Conservation (phyloP, 2,797 vertebrate genomes). For the Hippocampus kuda region DNA sequence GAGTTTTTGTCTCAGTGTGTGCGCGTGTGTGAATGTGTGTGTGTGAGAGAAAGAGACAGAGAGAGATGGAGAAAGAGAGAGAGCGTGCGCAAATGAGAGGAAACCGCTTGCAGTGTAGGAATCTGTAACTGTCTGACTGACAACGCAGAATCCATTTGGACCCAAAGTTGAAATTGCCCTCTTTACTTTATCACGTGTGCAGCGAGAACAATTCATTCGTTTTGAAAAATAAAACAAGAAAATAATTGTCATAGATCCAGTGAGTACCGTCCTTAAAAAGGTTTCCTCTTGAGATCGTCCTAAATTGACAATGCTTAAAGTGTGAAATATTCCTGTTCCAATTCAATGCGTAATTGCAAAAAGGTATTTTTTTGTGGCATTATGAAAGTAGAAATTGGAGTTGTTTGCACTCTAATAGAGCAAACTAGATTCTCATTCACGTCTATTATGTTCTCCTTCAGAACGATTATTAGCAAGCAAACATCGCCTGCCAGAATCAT, state of each 20-base stretch:
- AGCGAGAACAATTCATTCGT: neutral
- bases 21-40: neutral
- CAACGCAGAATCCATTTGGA: constrained; percentile 22
- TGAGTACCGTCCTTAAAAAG: constrained; percentile 1
- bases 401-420: constrained; percentile 20
- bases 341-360: constrained; percentile 13
- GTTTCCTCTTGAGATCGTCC: neutral
- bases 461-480: constrained; percentile 52
- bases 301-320: neutral
- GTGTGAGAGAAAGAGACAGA: neutral
- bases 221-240: neutral
- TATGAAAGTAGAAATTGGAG: constrained; percentile 29
- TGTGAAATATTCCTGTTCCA: constrained; percentile 6
- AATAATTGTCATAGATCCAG: constrained; percentile 2
- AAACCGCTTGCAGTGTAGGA: constrained; percentile 45
- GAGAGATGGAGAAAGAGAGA: neutral
- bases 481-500: constrained; percentile 35
- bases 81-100: constrained; percentile 41
- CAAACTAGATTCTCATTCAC: constrained; percentile 49
- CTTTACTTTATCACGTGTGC: neutral
- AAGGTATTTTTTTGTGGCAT: constrained; percentile 5
- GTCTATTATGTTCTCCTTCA: constrained; percentile 23
- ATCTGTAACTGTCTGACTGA: constrained; percentile 44
- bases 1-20: constrained; percentile 6
- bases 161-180: constrained; percentile 1